Evolutionary conservation across 2,797 vertebrate species (phyloP).

Genomic region (Neoniphon sammara): DNA sequence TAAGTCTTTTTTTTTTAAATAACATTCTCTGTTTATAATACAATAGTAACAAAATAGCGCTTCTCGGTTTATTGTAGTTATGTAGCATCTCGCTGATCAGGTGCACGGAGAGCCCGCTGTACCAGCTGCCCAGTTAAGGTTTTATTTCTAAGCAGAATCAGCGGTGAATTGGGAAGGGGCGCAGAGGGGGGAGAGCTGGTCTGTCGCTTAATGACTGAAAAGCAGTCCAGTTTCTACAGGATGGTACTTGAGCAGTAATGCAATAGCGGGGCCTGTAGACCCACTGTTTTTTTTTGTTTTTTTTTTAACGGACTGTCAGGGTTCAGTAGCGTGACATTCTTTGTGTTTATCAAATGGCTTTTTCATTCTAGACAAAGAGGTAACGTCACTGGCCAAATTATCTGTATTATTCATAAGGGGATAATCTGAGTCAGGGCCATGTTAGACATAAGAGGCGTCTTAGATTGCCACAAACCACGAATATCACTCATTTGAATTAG

Average conservation of each 20-base stretch:
- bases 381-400: conserved; percentile 63
- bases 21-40: neutral
- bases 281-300: conserved; percentile 26
- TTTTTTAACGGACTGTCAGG: conserved; percentile 25
- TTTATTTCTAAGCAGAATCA: conserved; percentile 58
- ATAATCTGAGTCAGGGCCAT: conserved; percentile 5
- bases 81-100: conserved; percentile 18
- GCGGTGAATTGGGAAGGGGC: conserved; percentile 35
- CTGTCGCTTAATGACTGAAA: conserved; percentile 42
- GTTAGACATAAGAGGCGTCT: conserved; percentile 33
- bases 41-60: neutral
- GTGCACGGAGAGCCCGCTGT: conserved; percentile 42
- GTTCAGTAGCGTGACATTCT: neutral
- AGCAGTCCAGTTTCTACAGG: conserved; percentile 9
- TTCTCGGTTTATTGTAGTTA: conserved; percentile 5
- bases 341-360: conserved; percentile 15
- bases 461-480: conserved; percentile 26
- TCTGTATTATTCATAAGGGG: conserved; percentile 25
- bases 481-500: conserved; percentile 57
- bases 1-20: conserved; percentile 83
- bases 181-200: conserved; percentile 14
- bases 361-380: conserved; percentile 66
- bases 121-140: conserved; percentile 43
- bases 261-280: conserved; percentile 51
- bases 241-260: conserved; percentile 39